Conservation (phyloP, 2,888 invertebrate genomes). For the Argyra leucocephala region DNA sequence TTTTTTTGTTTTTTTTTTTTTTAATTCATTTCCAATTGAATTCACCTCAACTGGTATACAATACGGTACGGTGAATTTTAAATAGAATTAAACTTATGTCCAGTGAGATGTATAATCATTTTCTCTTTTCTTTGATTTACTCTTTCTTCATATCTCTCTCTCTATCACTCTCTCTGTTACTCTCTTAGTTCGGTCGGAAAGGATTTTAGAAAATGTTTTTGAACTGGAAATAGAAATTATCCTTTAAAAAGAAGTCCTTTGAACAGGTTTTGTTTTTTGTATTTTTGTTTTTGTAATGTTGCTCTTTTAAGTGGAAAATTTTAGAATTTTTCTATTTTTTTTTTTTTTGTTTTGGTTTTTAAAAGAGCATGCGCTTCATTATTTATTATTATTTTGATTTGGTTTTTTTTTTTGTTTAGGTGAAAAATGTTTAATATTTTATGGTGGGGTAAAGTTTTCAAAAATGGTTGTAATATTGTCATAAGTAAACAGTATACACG, state of each 20-base stretch:
- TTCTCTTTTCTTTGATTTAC: too few relatives aligned
- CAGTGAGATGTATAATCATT: background rate
- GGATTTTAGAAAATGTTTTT: background rate
- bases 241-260: too few relatives aligned
- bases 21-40: constrained; percentile 5
- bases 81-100: background rate
- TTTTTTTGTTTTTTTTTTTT: too few relatives aligned
- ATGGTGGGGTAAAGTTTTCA: constrained; percentile 9
- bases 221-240: background rate
- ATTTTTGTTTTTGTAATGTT: background rate
- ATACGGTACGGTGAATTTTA: background rate
- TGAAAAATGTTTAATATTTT: background rate
- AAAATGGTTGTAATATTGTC: background rate
- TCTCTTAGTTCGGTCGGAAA: background rate
- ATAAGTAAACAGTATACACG: constrained; percentile 4
- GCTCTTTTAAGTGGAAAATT: too few relatives aligned
- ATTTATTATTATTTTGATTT: too few relatives aligned
- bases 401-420: background rate
- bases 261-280: too few relatives aligned
- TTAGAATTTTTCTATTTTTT: background rate
- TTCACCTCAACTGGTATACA: background rate
- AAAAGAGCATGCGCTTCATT: background rate
- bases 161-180: background rate
- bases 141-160: background rate
- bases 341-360: background rate